Evolutionary conservation across 2,888 invertebrate species (phyloP), one percentile per base, ranked within the genome.

Genomic region (Oscheius sp.): DNA sequence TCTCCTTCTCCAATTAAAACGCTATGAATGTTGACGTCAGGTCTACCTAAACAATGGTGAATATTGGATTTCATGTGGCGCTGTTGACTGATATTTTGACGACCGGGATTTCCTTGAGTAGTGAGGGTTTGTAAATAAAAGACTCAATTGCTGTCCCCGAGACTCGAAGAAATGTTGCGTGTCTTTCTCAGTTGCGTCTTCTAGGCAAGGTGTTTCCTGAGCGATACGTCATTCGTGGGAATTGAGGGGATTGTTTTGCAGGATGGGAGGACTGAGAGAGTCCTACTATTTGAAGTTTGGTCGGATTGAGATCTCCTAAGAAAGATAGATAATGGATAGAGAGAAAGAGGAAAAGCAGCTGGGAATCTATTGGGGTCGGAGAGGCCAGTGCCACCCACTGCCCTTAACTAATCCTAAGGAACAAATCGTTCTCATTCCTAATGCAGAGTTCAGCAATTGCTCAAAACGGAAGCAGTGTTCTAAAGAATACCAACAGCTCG

Each of bases 1-100:
- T 48, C 15, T 12, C 50, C 0, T 27, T 27, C 23, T 27, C 23
- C 23, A 27, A 52, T 52, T 52, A 52, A 27, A 42, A 45, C 39
- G 45, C 61, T 45, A 34, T 34, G 55, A 45, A 45, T 42, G 25
- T n/a, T 61, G 61, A 61, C 61, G 61, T 27, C n/a, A 45, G 45
- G 12, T 27, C 61, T 61, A 27, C 45, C 45, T 61, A 61, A 61
- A 61, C 61, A 61, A 61, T 45, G 29, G 31, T 29, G 61, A 61
- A 61, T 61, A 61, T 61, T 61, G 61, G 45, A 61, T 64, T 64
- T 64, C 52, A 64, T 50, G 34, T 31, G 48, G n/a, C 20, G 61
- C 61, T 20, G 42, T 61, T 53, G 53, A 31, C 55, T 20, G 55
- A 34, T 55, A 33, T 55, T 55, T 33, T 55, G 55, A 34, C 34